A percentile compares a stretch with the other conserved stretches of the same genome.
Conservation (phyloP, 2,797 vertebrate species). For the Notamacropus eugenii region DNA sequence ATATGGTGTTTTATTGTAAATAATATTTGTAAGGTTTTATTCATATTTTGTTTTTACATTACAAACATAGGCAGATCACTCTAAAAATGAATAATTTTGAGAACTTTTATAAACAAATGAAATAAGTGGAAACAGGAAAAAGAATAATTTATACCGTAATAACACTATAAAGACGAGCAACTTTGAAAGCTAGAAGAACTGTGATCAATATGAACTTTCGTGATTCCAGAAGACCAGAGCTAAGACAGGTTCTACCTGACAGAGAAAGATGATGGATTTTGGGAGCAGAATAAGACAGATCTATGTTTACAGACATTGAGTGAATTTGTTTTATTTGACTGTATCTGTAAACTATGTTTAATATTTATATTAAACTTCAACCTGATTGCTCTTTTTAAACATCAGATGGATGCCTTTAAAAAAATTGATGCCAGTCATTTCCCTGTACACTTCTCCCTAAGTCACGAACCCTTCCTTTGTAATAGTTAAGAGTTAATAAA, state of each 20-base stretch:
- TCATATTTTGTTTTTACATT: background rate
- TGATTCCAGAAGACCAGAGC: background rate
- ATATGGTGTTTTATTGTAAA: background rate
- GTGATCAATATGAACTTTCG: background rate
- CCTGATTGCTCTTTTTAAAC: background rate
- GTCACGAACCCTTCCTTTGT: background rate
- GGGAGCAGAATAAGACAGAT: background rate
- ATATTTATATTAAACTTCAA: background rate
- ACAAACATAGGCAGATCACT: background rate
- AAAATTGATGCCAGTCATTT: background rate
- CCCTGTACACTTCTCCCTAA: background rate
- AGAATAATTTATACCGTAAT: background rate
- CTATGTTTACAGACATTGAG: background rate
- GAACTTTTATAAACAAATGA: background rate
- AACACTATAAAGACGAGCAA: background rate
- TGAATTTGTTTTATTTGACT: background rate
- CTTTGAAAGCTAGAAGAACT: background rate
- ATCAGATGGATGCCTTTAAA: background rate
- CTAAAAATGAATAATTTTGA: background rate
- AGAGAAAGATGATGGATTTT: background rate
- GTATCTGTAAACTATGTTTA: background rate
- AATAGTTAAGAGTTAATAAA: background rate
- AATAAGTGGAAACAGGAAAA: background rate
- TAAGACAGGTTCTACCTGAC: background rate
- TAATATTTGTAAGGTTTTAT: background rate